Percentiles rank a stretch among this genome's conserved stretches.
These are phyloP conservation scores for Nothobranchius kuhntae DNA, from an alignment of 2,113 vertebrate genomes.

Conservation along the genomic window DNA sequence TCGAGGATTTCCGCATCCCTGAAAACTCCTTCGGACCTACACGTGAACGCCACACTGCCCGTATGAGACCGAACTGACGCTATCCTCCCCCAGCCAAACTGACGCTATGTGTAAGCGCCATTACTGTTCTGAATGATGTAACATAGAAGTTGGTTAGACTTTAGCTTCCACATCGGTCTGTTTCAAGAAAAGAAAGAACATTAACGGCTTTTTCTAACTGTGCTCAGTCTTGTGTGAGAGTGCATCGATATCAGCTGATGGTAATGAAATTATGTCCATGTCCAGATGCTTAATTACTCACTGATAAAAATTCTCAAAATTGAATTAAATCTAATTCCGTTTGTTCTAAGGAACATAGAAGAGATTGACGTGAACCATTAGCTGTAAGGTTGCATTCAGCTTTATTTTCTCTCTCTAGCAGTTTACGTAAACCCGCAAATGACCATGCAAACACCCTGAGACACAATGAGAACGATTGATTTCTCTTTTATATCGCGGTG, in stretches of 20 bases:
- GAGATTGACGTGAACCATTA: not conserved
- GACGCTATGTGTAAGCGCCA: no score
- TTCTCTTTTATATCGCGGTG: slow-evolving; percentile 22
- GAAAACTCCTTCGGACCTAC: no score
- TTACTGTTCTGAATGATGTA: no score
- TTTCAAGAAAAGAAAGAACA: not conserved
- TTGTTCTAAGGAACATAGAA: not conserved
- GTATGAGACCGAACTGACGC: no score
- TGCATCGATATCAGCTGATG: no score
- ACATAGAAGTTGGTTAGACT: not conserved
- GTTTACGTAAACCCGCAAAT: not conserved
- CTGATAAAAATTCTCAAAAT: not conserved
- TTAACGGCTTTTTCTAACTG: not conserved
- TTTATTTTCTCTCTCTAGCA: not conserved
- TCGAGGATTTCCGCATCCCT: no score
- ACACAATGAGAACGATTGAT: slow-evolving; percentile 6
- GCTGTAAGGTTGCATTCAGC: not conserved
- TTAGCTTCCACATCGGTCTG: not conserved
- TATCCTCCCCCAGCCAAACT: no score
- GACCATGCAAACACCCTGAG: slow-evolving; percentile 5
- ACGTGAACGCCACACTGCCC: no score
- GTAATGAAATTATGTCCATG: not conserved
- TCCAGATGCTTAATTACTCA: not conserved
- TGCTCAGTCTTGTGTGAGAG: not conserved
- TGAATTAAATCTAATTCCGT: not conserved